phyloP scores from a whole-genome alignment of 2,888 invertebrate species.

The Anticlea derivata region DNA sequence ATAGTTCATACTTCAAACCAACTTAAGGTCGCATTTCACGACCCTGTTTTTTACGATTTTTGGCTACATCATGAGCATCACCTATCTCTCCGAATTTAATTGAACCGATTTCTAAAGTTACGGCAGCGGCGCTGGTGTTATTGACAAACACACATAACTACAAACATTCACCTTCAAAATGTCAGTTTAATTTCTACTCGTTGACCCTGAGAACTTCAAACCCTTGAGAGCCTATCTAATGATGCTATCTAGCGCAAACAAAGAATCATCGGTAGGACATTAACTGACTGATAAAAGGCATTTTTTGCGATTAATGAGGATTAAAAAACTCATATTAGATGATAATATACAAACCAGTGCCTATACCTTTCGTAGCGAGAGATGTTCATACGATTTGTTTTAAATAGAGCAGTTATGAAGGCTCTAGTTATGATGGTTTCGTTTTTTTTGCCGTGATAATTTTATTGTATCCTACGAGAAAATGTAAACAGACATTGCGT shows the following conservation, averaged over 20 bases:
- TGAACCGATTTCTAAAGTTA: no score
- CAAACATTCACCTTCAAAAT: neutral
- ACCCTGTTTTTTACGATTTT: constrained; percentile 3
- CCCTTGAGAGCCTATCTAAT: constrained; percentile 31
- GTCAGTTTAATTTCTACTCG: neutral
- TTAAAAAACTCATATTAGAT: constrained; percentile 47
- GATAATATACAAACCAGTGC: constrained; percentile 35
- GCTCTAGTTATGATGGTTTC: constrained; percentile 41
- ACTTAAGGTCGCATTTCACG: neutral
- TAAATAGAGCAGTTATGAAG: constrained; percentile 9
- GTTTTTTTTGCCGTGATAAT: constrained; percentile 39
- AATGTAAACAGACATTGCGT: constrained; percentile 30
- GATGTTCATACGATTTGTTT: neutral
- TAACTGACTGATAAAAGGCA: constrained; percentile 56
- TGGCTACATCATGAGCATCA: no score
- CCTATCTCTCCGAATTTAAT: no score
- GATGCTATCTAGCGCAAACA: constrained; percentile 48
- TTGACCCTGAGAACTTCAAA: neutral
- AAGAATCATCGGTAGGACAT: constrained; percentile 54
- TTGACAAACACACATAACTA: no score
- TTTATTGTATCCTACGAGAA: constrained; percentile 24
- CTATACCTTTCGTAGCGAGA: constrained; percentile 25
- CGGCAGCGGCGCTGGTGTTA: no score
- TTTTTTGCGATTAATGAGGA: constrained; percentile 58
- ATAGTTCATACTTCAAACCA: constrained; percentile 2